These are phyloP conservation scores for Polyergus mexicanus DNA, from an alignment of 1,140 invertebrate species.

Conservation along the genomic window DNA sequence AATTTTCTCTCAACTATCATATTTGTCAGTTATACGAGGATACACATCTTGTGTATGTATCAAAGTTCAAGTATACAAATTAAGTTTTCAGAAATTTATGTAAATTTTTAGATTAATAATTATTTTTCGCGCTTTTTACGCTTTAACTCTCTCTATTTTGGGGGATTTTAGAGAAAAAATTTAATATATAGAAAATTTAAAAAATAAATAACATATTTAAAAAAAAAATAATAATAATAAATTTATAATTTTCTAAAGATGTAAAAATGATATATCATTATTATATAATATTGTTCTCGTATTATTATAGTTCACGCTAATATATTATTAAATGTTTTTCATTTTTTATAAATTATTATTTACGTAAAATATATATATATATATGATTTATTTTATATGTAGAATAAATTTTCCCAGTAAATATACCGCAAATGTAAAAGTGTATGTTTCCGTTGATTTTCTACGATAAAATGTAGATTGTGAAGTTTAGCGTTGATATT, in stretches of 20 bases:
- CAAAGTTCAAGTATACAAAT: not conserved
- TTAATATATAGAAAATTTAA: not conserved
- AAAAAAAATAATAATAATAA: not conserved
- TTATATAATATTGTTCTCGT: not conserved
- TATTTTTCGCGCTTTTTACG: not conserved
- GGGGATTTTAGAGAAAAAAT: not conserved
- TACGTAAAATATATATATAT: not conserved
- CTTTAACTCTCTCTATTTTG: conserved; percentile 5
- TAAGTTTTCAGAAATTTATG: not conserved
- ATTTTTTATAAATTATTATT: conserved; percentile 14
- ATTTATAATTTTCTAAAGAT: conserved; percentile 11
- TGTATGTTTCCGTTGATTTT: conserved; percentile 1
- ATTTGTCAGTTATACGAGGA: not conserved
- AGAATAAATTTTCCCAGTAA: not conserved
- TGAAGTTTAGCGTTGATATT: conserved; percentile 38
- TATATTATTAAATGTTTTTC: not conserved
- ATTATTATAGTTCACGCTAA: not conserved
- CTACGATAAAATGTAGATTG: not conserved
- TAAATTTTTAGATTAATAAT: not conserved
- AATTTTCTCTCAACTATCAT: not conserved
- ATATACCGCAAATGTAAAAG: conserved; percentile 7
- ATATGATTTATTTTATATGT: not conserved
- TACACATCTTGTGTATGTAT: not conserved
- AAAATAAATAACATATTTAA: not conserved
- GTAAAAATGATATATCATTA: not conserved